Evolutionary conservation across 2,113 vertebrate species (phyloP).

Genomic region (Malaclemys terrapin): DNA sequence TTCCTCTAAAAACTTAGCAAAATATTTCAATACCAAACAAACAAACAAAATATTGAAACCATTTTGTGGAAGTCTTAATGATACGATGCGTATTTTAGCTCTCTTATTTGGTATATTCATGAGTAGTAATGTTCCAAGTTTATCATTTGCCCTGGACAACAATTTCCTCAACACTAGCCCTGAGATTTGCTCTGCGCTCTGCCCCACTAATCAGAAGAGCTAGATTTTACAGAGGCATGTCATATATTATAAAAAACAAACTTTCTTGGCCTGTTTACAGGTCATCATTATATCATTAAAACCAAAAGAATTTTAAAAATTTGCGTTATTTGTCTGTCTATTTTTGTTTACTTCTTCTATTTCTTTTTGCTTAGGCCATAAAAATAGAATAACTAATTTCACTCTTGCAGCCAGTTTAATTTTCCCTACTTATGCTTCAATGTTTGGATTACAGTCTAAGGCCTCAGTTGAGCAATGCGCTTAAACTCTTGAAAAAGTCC

Average conservation of each 20-base stretch:
- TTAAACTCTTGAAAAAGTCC: neutral
- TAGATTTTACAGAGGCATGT: neutral
- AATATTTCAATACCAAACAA: neutral
- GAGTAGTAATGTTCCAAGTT: neutral
- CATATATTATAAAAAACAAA: neutral
- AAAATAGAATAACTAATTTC: neutral
- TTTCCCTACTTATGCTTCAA: neutral
- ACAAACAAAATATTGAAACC: neutral
- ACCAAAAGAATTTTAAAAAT: neutral
- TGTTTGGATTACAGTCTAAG: neutral
- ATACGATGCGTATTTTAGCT: neutral
- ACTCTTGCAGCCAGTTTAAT: rapidly evolving
- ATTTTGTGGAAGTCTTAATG: neutral
- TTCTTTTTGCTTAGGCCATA: neutral
- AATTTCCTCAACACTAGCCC: neutral
- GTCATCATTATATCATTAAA: neutral
- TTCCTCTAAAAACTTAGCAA: rapidly evolving
- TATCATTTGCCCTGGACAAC: neutral
- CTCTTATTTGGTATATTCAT: neutral
- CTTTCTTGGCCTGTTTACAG: neutral
- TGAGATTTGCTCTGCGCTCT: neutral
- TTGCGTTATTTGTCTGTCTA: neutral
- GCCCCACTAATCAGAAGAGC: neutral
- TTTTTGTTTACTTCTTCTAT: neutral
- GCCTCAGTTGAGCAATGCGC: neutral